Base-by-base conservation (phyloP, 1,140 invertebrate genomes). In the Drosophila tani region DNA sequence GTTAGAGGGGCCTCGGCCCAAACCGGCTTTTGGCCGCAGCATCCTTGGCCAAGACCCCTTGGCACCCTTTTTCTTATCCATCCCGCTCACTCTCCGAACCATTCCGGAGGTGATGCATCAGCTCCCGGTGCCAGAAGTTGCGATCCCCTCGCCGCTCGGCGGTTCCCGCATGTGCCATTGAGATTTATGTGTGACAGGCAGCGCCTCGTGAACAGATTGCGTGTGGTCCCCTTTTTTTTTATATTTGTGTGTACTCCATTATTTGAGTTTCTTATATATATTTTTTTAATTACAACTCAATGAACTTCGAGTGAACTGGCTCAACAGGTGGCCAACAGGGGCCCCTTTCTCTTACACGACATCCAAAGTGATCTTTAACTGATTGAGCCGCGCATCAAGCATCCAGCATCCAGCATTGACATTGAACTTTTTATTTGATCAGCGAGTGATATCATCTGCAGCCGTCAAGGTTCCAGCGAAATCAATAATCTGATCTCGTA, bases 211-310 rank as follows among this genome's bases (percentile, higher is more conserved):
- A 59, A 46, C 62, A 32, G 32, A 75, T 68, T 71, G 76, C 66
- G 84, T 87, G 84, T 88, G 84, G 84, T 90, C 82, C 59, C 45
- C 62, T 40, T 56, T 56, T 53, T 59, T 57, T 27, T n/a, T n/a
- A 57, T 17, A 63, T 65, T 47, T 65, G 27, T 58, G 27, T 58
- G 66, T 51, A 66, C 40, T 71, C 38, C 38, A 57, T 76, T 59
- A 51, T 29, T 66, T 67, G 24, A 15, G n/a, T 29, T 7, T 55
- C 12, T 53, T 56, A 14, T 14, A 14, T 27, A 50, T 64, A 19
- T 35, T 43, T 32, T 43, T 79, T 75, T 87, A 87, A 88, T 87
- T 87, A 81, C 84, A 87, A 79, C 84, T 87, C 84, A 87, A 87
- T 88, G 81, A 88, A 82, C 81, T 79, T 88, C 84, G 69, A 55